Evolutionary conservation across 2,797 vertebrate species (phyloP), one percentile per base, ranked within the genome.

Genomic region (Phaenicophaeus curvirostris): DNA sequence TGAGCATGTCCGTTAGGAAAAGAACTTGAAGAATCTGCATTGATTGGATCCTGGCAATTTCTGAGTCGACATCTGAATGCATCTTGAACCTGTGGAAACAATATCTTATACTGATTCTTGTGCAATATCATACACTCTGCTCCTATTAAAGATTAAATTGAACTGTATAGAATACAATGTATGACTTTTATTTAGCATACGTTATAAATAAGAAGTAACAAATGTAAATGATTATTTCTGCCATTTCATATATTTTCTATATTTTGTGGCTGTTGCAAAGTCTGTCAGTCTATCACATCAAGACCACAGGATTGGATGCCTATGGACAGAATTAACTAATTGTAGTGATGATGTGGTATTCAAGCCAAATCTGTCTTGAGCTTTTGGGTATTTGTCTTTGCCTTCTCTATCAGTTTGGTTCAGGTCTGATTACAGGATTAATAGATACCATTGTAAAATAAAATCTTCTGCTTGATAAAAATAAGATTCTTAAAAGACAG

Each of bases 1-100:
- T 99, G 99, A 92, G 99, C 99, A 93, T 99, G 99, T 53, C 99
- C 99, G 39, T 99, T 99, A 96, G 99, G 99, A 97, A 99, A 99
- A 87, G 99, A 99, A 97, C 99, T 99, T 65, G 99, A 99, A 87
- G 99, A 99, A 94, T 99, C 99, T 93, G 98, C 99, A 67, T 98
- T 99, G 96, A 99, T 99, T 82, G 99, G 99, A 97, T 99, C 99
- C 91, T 99, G 99, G 97, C 99, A 99, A 97, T 99, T 99, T 98
- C 99, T 99, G 85, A 99, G 98, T 55, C 99, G 98, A 97, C 99
- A 99, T 98, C 99, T 98, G 97, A 99, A 99, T 78, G 99, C 99
- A 96, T 99, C 99, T 97, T 99, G 99, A 95, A 99, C 99, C 99
- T 99, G 90, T 67, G 85, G 78, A 95, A 93, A 94, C 51, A 88